These are phyloP conservation scores for Celastrina argiolus DNA, from an alignment of 2,888 invertebrate species.

Conservation along the genomic window DNA sequence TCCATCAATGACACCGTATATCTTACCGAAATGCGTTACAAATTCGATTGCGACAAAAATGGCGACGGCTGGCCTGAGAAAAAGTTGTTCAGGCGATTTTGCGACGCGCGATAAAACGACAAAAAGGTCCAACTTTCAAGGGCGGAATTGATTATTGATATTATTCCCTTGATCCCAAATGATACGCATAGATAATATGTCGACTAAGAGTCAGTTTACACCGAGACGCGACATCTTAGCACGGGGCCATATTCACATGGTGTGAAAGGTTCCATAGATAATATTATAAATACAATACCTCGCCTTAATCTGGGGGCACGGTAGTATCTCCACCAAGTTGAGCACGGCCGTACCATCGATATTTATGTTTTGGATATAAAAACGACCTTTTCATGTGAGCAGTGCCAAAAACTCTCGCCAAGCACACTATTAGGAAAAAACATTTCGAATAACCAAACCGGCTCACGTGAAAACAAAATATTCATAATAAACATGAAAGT, in stretches of 20 bases:
- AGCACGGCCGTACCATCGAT: no score
- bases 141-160: slow-evolving; percentile 22
- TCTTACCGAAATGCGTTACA: not conserved
- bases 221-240: no score
- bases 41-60: slow-evolving; percentile 14
- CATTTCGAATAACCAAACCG: not conserved
- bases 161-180: slow-evolving; percentile 20
- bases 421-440: not conserved
- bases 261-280: no score
- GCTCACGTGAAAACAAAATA: not conserved
- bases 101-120: slow-evolving; percentile 24
- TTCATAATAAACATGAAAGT: not conserved
- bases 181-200: slow-evolving; percentile 20
- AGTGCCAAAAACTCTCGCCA: no score
- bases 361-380: no score
- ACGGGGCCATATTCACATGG: no score
- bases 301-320: no score
- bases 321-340: no score
- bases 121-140: slow-evolving; percentile 27
- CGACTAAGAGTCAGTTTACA: no score
- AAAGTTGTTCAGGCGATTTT: slow-evolving; percentile 27
- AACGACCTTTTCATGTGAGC: no score
- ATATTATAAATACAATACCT: no score
- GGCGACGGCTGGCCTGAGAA: slow-evolving; percentile 13
- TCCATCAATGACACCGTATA: not conserved